A percentile compares a stretch with the other conserved stretches of the same genome.
Conservation (phyloP, 1,140 invertebrate species). For the Octopus bimaculoides region DNA sequence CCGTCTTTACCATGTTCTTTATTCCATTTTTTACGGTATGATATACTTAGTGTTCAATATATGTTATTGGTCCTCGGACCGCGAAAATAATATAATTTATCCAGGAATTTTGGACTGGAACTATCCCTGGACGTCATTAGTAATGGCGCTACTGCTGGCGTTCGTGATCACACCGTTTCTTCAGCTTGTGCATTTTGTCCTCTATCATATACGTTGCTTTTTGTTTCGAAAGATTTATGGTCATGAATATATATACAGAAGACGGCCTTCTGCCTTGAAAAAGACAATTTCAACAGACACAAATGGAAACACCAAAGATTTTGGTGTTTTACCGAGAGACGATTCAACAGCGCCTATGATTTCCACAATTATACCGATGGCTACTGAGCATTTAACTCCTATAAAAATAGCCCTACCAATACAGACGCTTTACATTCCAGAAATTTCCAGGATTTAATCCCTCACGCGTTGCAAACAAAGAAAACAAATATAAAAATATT, state of each 20-base stretch:
- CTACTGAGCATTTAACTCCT: background rate
- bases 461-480: no score
- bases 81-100: conserved; percentile 35
- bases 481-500: no score
- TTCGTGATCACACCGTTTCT: conserved; percentile 32
- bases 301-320: background rate
- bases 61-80: conserved; percentile 39
- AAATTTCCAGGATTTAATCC: no score
- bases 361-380: background rate
- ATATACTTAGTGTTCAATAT: conserved; percentile 37
- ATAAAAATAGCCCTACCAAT: no score
- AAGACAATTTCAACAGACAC: background rate
- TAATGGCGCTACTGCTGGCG: conserved; percentile 21
- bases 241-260: background rate
- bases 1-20: conserved; percentile 36
- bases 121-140: conserved; percentile 27
- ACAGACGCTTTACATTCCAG: no score
- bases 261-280: background rate
- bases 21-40: conserved; percentile 33
- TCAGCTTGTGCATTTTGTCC: conserved; percentile 24
- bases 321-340: background rate
- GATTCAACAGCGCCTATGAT: conserved; percentile 2
- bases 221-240: conserved; percentile 6
- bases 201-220: conserved; percentile 14
- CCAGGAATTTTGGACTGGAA: conserved; percentile 43